Conservation (phyloP, 53 echinoderm and acorn worm genomes). For the Actinopyga echinites region DNA sequence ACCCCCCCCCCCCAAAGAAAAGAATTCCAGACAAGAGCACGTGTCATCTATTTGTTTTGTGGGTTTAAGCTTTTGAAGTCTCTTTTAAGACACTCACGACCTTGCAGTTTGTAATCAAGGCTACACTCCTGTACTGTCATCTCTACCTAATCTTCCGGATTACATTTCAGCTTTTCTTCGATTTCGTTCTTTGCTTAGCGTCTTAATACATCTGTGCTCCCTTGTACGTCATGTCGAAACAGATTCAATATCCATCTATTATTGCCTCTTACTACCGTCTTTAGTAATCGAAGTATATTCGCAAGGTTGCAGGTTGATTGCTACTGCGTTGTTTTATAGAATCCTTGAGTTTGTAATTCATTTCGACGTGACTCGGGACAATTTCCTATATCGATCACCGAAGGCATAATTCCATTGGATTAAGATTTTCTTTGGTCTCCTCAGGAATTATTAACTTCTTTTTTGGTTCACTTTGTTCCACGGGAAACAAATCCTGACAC, state of each 20-base stretch:
- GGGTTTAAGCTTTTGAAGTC: too few species aligned
- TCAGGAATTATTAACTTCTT: not conserved
- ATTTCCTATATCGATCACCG: not conserved
- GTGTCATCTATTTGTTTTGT: too few species aligned
- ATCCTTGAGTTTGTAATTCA: not conserved
- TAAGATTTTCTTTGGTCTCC: not conserved
- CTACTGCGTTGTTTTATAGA: not conserved
- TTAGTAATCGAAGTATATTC: not conserved
- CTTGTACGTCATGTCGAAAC: not conserved
- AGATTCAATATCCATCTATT: not conserved
- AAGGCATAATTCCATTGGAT: not conserved
- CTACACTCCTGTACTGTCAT: too few species aligned
- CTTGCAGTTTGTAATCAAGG: too few species aligned
- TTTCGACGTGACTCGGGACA: conserved; percentile 17
- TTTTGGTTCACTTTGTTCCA: not conserved
- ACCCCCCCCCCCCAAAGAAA: too few species aligned
- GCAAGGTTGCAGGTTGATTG: not conserved
- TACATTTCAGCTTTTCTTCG: too few species aligned
- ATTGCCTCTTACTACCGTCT: not conserved
- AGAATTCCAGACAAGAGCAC: too few species aligned
- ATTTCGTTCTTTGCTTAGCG: too few species aligned
- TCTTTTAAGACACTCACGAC: too few species aligned
- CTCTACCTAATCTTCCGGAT: too few species aligned
- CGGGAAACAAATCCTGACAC: conserved; percentile 18
- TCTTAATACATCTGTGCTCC: too few species aligned